Evolutionary conservation across 2,113 vertebrate genomes (phyloP).

Genomic region (Lipotes vexillifer): DNA sequence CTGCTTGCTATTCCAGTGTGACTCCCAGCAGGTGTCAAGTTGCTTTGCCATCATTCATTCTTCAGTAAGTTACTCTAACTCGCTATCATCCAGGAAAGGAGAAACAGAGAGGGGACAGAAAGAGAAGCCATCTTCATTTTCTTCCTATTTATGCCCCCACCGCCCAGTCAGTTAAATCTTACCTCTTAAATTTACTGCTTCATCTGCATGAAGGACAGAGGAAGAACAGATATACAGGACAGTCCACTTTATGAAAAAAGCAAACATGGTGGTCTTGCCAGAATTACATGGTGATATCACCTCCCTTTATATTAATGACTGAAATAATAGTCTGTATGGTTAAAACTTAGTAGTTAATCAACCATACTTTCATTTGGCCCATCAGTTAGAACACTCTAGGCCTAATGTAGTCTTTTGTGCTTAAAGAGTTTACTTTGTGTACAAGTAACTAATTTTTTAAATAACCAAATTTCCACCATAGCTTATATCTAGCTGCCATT

Average conservation of each 20-base stretch:
- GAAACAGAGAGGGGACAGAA: background rate
- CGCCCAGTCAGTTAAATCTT: background rate
- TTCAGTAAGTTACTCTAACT: background rate
- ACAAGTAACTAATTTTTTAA: background rate
- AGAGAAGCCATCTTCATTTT: background rate
- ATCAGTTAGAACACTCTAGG: background rate
- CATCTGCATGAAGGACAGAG: background rate
- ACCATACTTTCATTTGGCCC: background rate
- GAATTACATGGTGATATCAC: background rate
- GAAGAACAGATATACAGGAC: background rate
- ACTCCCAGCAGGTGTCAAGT: background rate
- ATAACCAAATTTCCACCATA: background rate
- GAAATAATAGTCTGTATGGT: background rate
- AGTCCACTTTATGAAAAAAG: background rate
- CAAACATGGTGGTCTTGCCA: background rate
- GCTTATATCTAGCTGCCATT: background rate
- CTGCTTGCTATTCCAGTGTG: background rate
- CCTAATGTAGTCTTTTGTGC: background rate
- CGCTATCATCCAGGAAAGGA: background rate
- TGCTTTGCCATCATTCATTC: background rate
- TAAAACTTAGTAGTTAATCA: background rate
- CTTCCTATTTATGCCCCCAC: background rate
- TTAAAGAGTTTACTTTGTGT: background rate
- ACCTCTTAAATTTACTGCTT: background rate
- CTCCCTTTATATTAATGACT: background rate